These are phyloP conservation scores for Boulengeromyrus knoepffleri DNA, from an alignment of 2,113 vertebrate species.

Conservation along the genomic window DNA sequence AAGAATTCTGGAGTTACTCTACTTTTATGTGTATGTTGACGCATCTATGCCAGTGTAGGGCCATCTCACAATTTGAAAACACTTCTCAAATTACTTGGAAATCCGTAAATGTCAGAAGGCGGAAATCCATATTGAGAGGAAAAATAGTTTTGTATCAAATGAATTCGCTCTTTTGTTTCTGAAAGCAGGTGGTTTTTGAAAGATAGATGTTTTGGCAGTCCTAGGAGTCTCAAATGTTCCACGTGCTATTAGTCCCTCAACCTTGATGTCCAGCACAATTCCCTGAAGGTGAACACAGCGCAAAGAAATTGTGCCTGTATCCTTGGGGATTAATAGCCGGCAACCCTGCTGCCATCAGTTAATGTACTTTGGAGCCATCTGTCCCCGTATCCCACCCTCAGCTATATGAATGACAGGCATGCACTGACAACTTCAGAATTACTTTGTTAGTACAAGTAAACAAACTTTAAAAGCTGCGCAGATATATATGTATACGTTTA, in stretches of 20 bases:
- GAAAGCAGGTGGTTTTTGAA: not conserved
- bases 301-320: constrained; percentile 47
- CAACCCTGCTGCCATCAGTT: constrained; percentile 36
- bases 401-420: not conserved
- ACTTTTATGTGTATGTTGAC: not conserved
- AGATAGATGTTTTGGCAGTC: not conserved
- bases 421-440: not conserved
- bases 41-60: not conserved
- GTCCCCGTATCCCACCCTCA: constrained; percentile 42
- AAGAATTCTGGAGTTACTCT: not conserved
- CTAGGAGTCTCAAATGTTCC: constrained; percentile 39
- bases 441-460: not conserved
- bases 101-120: not conserved
- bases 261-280: constrained; percentile 52
- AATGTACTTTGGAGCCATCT: constrained; percentile 51
- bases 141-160: not conserved
- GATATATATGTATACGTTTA: not conserved
- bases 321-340: constrained; percentile 39
- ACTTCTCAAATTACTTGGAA: not conserved
- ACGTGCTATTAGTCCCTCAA: constrained; percentile 47
- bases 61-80: not conserved
- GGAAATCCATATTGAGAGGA: not conserved
- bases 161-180: not conserved
- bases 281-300: constrained; percentile 55
- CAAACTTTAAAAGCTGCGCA: not conserved